Base-by-base conservation (phyloP, 2,797 vertebrate genomes). In the Siniperca undulata region DNA sequence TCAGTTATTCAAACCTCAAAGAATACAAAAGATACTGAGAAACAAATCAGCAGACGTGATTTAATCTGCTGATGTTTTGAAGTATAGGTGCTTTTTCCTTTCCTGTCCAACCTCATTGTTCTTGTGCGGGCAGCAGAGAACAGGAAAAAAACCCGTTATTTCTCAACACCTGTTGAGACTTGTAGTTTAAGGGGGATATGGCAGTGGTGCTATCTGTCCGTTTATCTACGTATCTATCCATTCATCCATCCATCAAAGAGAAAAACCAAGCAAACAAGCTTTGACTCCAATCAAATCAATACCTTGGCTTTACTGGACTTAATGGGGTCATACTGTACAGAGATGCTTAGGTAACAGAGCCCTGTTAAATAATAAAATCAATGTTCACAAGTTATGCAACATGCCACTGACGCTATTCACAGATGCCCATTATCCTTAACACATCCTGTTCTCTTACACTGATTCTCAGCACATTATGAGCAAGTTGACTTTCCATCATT, bases 311-410 rank as follows among this genome's bases (percentile, higher is more conserved):
- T 67, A 56, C 81, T 60, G 62, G 68, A 77, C 56, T 66, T 88
- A 81, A 89, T 60, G 77, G 80, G 77, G 84, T 73, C 82, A 85
- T 60, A 36, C 36, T 36, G 36, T 36, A 58, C 9, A 66, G 77
- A 70, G 74, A 66, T 52, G 52, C 90, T 87, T 93, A 77, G 89
- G 60, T 92, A 93, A 93, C 58, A 62, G 65, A 77, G 72, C 78
- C 78, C 55, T 79, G 91, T 92, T 93, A 88, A 92, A 81, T 93
- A 88, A 90, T 87, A 76, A 87, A 92, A 91, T 95, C 91, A 84
- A 87, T 94, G 77, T 61, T 90, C 64, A 71, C 78, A 83, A 64
- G 85, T 92, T 92, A 92, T 85, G 85, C 85, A 93, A 92, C 78
- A 61, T 77, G 80, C 60, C 78, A 86, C 79, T 68, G 78, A 83